Base-by-base conservation (phyloP, 2,113 vertebrate species). In the Acinonyx jubatus region DNA sequence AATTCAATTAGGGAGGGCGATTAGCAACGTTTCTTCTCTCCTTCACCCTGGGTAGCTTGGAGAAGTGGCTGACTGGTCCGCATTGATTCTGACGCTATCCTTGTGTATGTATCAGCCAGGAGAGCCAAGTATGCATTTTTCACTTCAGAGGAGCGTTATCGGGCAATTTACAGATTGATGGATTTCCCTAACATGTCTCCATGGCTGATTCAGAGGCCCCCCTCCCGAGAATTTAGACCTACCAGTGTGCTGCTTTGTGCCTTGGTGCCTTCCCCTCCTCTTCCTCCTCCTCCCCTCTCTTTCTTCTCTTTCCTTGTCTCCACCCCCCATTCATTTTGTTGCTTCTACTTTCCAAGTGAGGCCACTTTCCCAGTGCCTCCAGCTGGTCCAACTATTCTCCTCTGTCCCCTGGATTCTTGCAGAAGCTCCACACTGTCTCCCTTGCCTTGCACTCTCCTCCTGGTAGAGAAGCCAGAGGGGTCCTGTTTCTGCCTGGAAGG, bases 1-100 rank as follows among this genome's bases (percentile, higher is more conserved):
- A 95, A 73, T 96, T 97, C 97, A 97, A 68, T 97, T 96, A 95
- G 84, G 57, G 91, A 83, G 91, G 88, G 68, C 55, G 18, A 85
- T 68, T 83, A 90, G 95, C 89, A 33, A 41, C 55, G 93, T 69
- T 48, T 41, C 84, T 65, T 48, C 73, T 81, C 48, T 57, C 41
- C 78, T 50, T 68, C 36, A 5, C 89, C 84, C 78, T 9, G 19
- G 93, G 38, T 41, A 19, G 61, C 76, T 52, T 2, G 2, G 82
- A 21, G 80, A 38, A 29, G 91, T 4, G 33, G n/a, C 80, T 23
- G 61, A 12, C 81, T 23, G 80, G 45, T n/a, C 89, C 0, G 33
- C 78, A 25, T 38, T 1, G 79, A 81, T 76, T 11, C 82, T 4
- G n/a, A 25, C 5, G 18, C 94, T 52, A 0, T 8, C 21, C 0